Evolutionary conservation across 2,797 vertebrate species (phyloP).

Genomic region (Knipowitschia caucasica): DNA sequence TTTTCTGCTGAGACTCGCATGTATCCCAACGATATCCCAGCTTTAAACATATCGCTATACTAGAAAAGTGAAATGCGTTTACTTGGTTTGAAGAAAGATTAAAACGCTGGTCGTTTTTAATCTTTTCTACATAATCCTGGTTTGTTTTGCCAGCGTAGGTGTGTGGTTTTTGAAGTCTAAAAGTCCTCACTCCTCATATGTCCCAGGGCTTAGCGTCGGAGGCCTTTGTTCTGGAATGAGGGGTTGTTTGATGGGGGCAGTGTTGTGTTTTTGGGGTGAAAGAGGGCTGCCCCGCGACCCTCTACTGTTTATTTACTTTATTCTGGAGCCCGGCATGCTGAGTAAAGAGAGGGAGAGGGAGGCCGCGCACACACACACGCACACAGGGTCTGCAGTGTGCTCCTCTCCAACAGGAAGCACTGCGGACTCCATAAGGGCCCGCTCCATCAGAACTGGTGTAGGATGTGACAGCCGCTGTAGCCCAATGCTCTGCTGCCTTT

Average conservation of each 20-base stretch:
- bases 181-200: constrained; percentile 66
- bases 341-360: constrained; percentile 66
- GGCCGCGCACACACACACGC: constrained; percentile 32
- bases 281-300: constrained; percentile 76
- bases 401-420: constrained; percentile 71
- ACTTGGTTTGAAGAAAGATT: not conserved
- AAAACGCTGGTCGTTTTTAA: constrained; percentile 5
- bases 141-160: constrained; percentile 51
- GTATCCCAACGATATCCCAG: too few relatives aligned
- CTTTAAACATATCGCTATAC: too few relatives aligned
- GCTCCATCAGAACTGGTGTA: constrained; percentile 65
- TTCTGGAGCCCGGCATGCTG: constrained; percentile 74
- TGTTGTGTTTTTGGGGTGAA: constrained; percentile 82
- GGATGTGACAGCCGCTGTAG: constrained; percentile 62
- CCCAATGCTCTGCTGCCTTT: constrained; percentile 38
- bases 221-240: constrained; percentile 74
- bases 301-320: constrained; percentile 82
- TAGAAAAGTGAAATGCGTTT: too few relatives aligned
- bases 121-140: constrained; percentile 23
- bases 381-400: constrained; percentile 54
- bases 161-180: constrained; percentile 58
- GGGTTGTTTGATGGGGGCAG: constrained; percentile 75
- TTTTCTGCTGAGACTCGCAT: too few relatives aligned
- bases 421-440: constrained; percentile 67
- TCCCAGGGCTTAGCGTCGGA: constrained; percentile 64